phyloP scores from a whole-genome alignment of 2,888 invertebrate genomes.

The Euzetes globulus region DNA sequence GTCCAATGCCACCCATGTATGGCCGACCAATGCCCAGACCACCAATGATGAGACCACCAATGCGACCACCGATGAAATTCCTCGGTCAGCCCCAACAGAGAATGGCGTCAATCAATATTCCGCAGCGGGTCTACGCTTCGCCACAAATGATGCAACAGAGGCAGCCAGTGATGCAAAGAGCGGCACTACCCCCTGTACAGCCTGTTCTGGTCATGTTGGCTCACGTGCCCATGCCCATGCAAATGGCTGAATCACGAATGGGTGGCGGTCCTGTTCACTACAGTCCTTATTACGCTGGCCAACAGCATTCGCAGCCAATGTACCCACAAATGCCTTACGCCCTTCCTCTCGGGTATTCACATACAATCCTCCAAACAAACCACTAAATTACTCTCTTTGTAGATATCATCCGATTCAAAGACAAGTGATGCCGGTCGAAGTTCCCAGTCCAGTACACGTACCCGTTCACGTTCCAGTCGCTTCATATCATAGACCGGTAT shows the following conservation, averaged over 20 bases:
- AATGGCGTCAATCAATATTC: conserved; percentile 15
- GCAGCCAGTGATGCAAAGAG: not conserved
- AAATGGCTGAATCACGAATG: conserved; percentile 20
- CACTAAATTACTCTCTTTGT: not conserved
- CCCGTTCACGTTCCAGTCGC: conserved; percentile 26
- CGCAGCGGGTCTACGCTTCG: not conserved
- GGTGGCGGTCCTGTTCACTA: not conserved
- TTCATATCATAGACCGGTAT: conserved; percentile 15
- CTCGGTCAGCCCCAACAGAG: not conserved
- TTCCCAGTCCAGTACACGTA: conserved; percentile 25
- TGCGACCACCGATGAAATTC: conserved; percentile 17
- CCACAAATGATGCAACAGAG: not conserved
- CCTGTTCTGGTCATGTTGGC: conserved; percentile 34
- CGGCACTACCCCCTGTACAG: conserved; percentile 12
- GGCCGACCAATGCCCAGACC: conserved; percentile 35
- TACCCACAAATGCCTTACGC: conserved; percentile 31
- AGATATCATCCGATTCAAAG: conserved; percentile 20
- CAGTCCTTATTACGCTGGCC: not conserved
- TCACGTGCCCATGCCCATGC: conserved; percentile 30
- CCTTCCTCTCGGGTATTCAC: conserved; percentile 13
- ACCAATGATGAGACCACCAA: conserved; percentile 24
- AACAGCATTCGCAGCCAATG: conserved; percentile 24
- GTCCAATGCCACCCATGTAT: conserved; percentile 33
- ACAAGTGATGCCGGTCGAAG: conserved; percentile 3
- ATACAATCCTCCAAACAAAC: too few species aligned